Conservation (phyloP, 2,888 invertebrate species). For the Pyrochroa serraticornis region DNA sequence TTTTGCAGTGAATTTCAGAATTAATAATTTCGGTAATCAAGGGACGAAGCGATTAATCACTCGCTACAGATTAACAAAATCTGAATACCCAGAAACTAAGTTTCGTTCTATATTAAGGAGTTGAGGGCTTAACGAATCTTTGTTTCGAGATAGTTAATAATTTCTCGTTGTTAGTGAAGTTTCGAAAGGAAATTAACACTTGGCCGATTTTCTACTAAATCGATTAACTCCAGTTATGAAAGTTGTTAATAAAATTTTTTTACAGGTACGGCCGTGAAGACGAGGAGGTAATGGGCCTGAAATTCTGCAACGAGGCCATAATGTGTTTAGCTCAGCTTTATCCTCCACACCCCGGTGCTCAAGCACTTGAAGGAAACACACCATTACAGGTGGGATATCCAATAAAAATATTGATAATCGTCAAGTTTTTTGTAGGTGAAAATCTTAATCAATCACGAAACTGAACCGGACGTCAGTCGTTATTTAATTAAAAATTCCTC, state of each 20-base stretch:
- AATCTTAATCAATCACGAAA: background rate
- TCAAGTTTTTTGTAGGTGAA: background rate
- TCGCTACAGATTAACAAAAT: too few species aligned
- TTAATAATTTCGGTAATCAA: too few species aligned
- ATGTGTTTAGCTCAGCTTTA: slow-evolving; percentile 89
- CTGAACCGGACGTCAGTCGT: too few species aligned
- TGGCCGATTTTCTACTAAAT: background rate
- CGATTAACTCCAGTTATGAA: background rate
- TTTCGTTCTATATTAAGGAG: too few species aligned
- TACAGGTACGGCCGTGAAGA: slow-evolving; percentile 94
- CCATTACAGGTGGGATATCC: slow-evolving; percentile 72
- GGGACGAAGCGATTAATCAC: too few species aligned
- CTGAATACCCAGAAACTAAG: too few species aligned
- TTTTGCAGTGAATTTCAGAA: too few species aligned
- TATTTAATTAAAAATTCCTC: too few species aligned
- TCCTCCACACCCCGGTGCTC: slow-evolving; percentile 65
- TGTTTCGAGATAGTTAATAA: too few species aligned
- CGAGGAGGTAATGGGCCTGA: slow-evolving; percentile 96
- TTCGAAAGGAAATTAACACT: background rate
- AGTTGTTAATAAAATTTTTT: slow-evolving; percentile 10
- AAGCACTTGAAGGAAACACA: slow-evolving; percentile 64
- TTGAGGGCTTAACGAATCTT: too few species aligned
- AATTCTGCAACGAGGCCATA: slow-evolving; percentile 97
- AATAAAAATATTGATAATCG: slow-evolving; percentile 20
- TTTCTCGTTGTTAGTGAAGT: background rate